Evolutionary conservation across 2,797 vertebrate species (phyloP).

Genomic region (Cichlasoma orientale): DNA sequence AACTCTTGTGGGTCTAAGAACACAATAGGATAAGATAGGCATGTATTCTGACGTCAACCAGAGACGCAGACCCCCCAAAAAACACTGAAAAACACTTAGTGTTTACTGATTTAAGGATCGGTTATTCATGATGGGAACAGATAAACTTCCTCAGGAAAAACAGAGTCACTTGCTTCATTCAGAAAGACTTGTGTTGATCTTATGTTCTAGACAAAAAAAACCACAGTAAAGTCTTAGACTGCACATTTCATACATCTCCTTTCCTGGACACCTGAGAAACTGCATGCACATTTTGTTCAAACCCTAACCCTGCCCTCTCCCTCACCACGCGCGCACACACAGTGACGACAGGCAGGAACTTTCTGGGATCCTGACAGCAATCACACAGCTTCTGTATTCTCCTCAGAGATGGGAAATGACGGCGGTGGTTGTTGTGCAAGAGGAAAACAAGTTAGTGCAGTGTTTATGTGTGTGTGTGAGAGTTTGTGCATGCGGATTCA

Average conservation of each 20-base stretch:
- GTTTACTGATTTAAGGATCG: constrained; percentile 48
- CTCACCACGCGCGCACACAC: background rate
- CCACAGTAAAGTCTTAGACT: background rate
- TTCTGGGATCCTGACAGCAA: constrained; percentile 33
- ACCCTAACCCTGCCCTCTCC: background rate
- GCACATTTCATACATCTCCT: constrained; percentile 4
- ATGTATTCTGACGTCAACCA: constrained; percentile 42
- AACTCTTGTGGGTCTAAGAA: constrained; percentile 8
- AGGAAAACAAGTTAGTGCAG: background rate
- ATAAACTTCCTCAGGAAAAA: constrained; percentile 55
- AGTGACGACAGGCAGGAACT: constrained; percentile 28
- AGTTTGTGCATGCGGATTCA: constrained; percentile 18
- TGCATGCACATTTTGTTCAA: background rate
- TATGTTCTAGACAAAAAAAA: constrained; percentile 5
- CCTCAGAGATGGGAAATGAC: constrained; percentile 44
- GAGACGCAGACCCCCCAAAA: background rate
- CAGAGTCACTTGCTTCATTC: constrained; percentile 10
- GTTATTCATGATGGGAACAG: constrained; percentile 42
- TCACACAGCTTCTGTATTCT: constrained; percentile 22
- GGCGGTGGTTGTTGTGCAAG: constrained; percentile 14
- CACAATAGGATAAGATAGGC: background rate
- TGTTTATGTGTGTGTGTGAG: constrained; percentile 13
- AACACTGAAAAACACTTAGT: background rate
- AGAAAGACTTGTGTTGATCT: constrained; percentile 28
- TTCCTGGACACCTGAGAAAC: constrained; percentile 28